Evolutionary conservation across 2,797 vertebrate species (phyloP).

Genomic region (Valencia hispanica): DNA sequence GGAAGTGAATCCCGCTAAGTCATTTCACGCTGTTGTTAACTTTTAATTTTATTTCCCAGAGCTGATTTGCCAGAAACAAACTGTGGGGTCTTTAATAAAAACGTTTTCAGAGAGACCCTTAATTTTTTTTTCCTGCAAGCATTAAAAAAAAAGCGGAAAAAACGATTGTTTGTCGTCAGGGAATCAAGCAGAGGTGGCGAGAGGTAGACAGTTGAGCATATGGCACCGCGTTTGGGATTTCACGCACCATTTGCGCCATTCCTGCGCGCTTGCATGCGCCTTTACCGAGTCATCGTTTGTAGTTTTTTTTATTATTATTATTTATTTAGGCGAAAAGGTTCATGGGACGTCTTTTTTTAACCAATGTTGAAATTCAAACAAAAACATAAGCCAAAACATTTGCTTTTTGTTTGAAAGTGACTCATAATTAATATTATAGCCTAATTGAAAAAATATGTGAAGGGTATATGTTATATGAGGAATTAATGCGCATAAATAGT

Average conservation of each 20-base stretch:
- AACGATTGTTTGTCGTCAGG: neutral
- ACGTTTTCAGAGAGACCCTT: neutral
- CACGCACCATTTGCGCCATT: slow-evolving; percentile 68
- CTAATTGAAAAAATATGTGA: too few species aligned
- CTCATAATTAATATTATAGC: neutral
- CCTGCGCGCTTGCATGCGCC: slow-evolving; percentile 13
- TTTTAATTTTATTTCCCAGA: neutral
- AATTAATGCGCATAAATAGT: neutral
- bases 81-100: neutral
- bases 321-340: slow-evolving; percentile 14
- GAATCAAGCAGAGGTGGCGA: neutral
- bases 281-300: slow-evolving; percentile 14
- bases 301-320: neutral
- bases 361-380: neutral
- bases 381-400: neutral
- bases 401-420: neutral
- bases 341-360: neutral
- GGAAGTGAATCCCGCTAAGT: neutral
- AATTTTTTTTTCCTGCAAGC: neutral
- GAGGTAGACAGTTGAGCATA: slow-evolving; percentile 44
- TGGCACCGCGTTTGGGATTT: slow-evolving; percentile 62
- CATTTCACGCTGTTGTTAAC: neutral
- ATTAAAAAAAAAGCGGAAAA: neutral
- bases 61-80: neutral
- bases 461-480: neutral